A percentile compares a stretch with the other conserved stretches of the same genome.
phyloP scores from a whole-genome alignment of 2,797 vertebrate species.

The Odontamblyopus lacepedii region DNA sequence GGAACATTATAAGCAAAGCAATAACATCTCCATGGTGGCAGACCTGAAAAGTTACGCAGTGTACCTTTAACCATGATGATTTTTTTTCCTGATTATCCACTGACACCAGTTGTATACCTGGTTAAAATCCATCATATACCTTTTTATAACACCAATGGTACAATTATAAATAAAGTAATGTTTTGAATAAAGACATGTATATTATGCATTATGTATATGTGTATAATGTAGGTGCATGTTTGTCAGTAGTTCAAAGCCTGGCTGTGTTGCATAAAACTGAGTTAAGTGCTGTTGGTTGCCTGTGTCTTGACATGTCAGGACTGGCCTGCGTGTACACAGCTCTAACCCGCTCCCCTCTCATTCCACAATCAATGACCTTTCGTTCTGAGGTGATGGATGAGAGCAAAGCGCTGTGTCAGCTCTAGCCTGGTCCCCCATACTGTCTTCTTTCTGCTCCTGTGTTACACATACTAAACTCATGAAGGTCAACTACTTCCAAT shows the following conservation, averaged over 20 bases:
- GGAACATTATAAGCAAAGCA: no score
- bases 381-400: slow-evolving; percentile 73
- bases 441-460: slow-evolving; percentile 44
- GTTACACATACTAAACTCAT: slow-evolving; percentile 40
- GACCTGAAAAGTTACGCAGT: no score
- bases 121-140: neutral
- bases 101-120: no score
- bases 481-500: slow-evolving; percentile 61
- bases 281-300: slow-evolving; percentile 46
- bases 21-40: no score
- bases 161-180: neutral
- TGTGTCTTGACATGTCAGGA: slow-evolving; percentile 50
- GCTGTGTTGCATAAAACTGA: slow-evolving; percentile 32
- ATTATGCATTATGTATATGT: no score
- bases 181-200: neutral
- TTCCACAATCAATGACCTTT: slow-evolving; percentile 75
- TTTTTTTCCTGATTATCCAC: no score
- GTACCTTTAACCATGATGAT: no score
- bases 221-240: neutral
- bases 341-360: slow-evolving; percentile 42
- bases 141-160: neutral
- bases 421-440: slow-evolving; percentile 39
- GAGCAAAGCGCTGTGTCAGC: slow-evolving; percentile 69
- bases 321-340: slow-evolving; percentile 52
- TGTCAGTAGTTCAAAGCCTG: neutral